A percentile compares a stretch with the other conserved stretches of the same genome.
These are phyloP conservation scores for Hybos culiciformis DNA, from an alignment of 2,888 invertebrate genomes.

Conservation along the genomic window DNA sequence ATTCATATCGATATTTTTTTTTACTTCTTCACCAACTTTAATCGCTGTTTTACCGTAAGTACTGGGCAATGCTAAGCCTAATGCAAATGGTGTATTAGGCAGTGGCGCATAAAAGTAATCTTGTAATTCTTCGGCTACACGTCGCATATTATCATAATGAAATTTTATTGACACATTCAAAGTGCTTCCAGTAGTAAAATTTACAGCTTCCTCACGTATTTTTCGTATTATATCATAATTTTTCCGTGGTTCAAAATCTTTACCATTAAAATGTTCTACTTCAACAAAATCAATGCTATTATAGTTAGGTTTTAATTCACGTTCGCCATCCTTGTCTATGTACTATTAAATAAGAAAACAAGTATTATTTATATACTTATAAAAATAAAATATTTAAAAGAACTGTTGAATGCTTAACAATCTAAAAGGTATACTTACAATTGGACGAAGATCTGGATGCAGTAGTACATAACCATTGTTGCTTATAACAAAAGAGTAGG, in stretches of 20 bases:
- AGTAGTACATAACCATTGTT: conserved; percentile 92
- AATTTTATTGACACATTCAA: conserved; percentile 56
- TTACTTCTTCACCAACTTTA: conserved; percentile 64
- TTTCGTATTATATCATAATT: conserved; percentile 42
- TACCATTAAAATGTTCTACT: conserved; percentile 72
- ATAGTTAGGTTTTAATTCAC: conserved; percentile 68
- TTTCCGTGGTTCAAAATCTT: conserved; percentile 47
- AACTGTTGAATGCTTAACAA: not conserved
- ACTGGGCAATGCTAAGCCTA: conserved; percentile 72
- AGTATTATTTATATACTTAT: not conserved
- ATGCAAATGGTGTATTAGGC: conserved; percentile 72
- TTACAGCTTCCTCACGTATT: conserved; percentile 55
- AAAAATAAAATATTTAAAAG: not conserved
- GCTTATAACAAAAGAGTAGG: conserved; percentile 91
- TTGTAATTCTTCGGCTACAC: conserved; percentile 64
- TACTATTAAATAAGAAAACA: not conserved
- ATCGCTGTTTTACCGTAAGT: conserved; percentile 49
- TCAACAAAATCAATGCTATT: conserved; percentile 93
- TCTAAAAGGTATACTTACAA: conserved; percentile 52
- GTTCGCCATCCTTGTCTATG: not conserved
- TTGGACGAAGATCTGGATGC: conserved; percentile 85
- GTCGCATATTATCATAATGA: conserved; percentile 75
- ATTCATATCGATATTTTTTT: conserved; percentile 49
- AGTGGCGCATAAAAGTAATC: conserved; percentile 74
- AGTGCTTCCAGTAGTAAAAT: conserved; percentile 51